Base-by-base conservation (phyloP, 2,888 invertebrate species). In the Cosmia trapezina region DNA sequence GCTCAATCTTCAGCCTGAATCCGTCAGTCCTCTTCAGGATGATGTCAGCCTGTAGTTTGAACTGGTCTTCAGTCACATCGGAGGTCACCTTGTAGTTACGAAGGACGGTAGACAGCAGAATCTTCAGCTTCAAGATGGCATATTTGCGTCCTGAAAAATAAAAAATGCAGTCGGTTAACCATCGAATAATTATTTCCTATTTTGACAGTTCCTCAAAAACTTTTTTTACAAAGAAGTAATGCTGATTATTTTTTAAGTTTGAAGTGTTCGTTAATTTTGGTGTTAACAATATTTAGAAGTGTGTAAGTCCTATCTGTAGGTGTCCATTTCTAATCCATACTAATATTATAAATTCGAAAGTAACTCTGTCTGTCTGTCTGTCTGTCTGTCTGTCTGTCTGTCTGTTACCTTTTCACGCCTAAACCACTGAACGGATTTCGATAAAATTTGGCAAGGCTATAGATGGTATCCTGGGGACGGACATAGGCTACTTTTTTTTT, bases 91-190 rank as follows among this genome's bases (percentile, higher is more conserved):
- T 97, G 93, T 96, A 98, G 91, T 97, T 97, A 73, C 98, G 97
- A 77, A 98, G 91, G 43, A 98, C 96, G 12, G 98, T 98, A 0
- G 98, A 97, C 2, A 98, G 95, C 0, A 98, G 94, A 19, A 98
- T 97, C 92, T 98, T 98, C 76, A 98, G 93, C 90, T 98, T 98
- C 70, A 98, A 91, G 96, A 98, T 97, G n/a, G 98, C 98, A 91
- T 98, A 98, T 94, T 98, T 98, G 56, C 98, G 97, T 66, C 98
- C 97, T 97, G 88, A 33, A 84, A 85, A 64, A 33, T 17, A 0
- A 17, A 56, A 28, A 56, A 33, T 17, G 8, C 1, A 17, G 17
- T 56, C 8, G 54, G 17, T 56, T 19, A 56, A 33, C 8, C 9
- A 33, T 33, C 28, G 9, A 4, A 56, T 33, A 56, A 33, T 28